Evolutionary conservation across 2,888 invertebrate genomes (phyloP).

Genomic region (Lasioglossum leucozonium): DNA sequence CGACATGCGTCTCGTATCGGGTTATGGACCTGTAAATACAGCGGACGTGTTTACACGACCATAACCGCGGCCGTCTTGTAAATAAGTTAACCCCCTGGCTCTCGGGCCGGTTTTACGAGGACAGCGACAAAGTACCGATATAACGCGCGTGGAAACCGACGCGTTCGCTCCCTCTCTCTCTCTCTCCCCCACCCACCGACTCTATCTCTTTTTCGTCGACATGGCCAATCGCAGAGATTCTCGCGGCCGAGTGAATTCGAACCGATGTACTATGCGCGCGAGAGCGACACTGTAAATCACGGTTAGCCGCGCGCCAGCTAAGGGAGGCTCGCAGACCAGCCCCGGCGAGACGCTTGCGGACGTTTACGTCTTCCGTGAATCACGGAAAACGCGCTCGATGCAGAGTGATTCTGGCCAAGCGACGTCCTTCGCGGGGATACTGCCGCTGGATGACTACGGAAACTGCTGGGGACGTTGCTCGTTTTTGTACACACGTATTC

Average conservation of each 20-base stretch:
- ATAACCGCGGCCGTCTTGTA: slow-evolving; percentile 64
- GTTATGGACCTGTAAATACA: slow-evolving; percentile 73
- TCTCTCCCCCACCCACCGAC: not conserved
- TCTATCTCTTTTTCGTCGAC: slow-evolving; percentile 1
- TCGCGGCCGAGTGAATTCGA: slow-evolving; percentile 59
- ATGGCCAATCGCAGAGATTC: slow-evolving; percentile 52
- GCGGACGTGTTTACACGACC: slow-evolving; percentile 66
- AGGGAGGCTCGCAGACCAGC: not conserved
- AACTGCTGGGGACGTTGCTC: not conserved
- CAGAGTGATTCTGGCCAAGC: slow-evolving; percentile 27
- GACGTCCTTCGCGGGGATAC: not conserved
- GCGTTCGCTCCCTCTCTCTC: not conserved
- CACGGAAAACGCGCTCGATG: slow-evolving; percentile 27
- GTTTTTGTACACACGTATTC: not conserved
- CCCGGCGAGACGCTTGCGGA: slow-evolving; percentile 6
- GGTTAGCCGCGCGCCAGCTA: slow-evolving; percentile 28
- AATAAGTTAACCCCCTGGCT: slow-evolving; percentile 66
- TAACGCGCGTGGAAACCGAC: slow-evolving; percentile 41
- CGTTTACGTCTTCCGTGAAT: slow-evolving; percentile 50
- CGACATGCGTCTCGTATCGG: slow-evolving; percentile 69
- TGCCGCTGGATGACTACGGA: not conserved
- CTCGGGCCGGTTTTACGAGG: slow-evolving; percentile 66
- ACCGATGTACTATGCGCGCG: slow-evolving; percentile 40
- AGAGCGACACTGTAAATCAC: slow-evolving; percentile 60
- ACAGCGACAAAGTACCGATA: slow-evolving; percentile 70